A percentile compares a stretch with the other conserved stretches of the same genome.
Conservation (phyloP, 2,113 vertebrate species). For the Cavia porcellus region DNA sequence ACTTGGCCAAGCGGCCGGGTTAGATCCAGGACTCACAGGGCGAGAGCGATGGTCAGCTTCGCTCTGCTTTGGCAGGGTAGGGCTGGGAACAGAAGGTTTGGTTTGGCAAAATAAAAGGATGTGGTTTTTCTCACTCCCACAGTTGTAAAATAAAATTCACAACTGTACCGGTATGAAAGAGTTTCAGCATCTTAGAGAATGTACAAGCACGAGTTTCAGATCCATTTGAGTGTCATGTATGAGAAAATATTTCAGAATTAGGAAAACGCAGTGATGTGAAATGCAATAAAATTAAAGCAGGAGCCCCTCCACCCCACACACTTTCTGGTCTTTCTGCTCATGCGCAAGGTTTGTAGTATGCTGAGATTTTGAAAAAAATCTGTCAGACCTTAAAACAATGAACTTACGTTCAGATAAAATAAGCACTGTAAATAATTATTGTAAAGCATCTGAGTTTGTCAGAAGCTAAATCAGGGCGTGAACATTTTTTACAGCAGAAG, state of each 20-base stretch:
- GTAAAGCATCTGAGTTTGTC: slow-evolving; percentile 20
- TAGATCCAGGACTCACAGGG: slow-evolving; percentile 17
- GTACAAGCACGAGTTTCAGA: slow-evolving; percentile 31
- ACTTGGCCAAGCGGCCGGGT: background rate
- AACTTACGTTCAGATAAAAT: background rate
- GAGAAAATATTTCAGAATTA: slow-evolving; percentile 5
- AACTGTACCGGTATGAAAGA: background rate
- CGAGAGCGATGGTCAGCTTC: background rate
- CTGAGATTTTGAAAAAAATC: slow-evolving; percentile 49
- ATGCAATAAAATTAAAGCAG: background rate
- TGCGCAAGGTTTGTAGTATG: background rate
- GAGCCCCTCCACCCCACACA: background rate
- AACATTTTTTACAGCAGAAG: slow-evolving; percentile 53
- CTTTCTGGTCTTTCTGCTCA: slow-evolving; percentile 21
- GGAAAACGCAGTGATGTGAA: slow-evolving; percentile 10
- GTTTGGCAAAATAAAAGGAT: slow-evolving; percentile 46
- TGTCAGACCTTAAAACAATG: slow-evolving; percentile 38
- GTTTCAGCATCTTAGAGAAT: slow-evolving; percentile 9
- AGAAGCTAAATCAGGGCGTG: slow-evolving; percentile 9
- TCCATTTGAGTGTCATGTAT: background rate
- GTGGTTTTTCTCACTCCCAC: slow-evolving; percentile 35
- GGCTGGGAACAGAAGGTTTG: background rate
- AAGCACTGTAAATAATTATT: background rate
- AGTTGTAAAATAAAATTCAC: slow-evolving; percentile 11
- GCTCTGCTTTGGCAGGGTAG: background rate